phyloP scores from a whole-genome alignment of 2,113 vertebrate genomes.

The Mirounga angustirostris region DNA sequence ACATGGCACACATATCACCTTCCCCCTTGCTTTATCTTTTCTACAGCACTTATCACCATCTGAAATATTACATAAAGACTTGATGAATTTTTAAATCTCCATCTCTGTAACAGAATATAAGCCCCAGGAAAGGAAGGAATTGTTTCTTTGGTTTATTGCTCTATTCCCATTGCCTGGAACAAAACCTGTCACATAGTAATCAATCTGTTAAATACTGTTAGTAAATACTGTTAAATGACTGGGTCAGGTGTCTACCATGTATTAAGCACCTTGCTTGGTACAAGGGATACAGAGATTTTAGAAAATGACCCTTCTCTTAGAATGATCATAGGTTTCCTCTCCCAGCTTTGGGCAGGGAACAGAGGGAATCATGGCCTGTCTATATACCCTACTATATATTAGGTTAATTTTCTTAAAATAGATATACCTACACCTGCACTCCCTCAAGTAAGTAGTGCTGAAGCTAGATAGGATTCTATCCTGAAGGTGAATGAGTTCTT shows the following conservation, averaged over 20 bases:
- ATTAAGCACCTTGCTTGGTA: not conserved
- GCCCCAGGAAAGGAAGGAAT: not conserved
- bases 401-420: not conserved
- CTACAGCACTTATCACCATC: not conserved
- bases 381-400: not conserved
- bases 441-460: not conserved
- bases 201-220: too few relatives aligned
- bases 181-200: not conserved
- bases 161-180: not conserved
- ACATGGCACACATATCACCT: rapidly evolving
- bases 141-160: not conserved
- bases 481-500: not conserved
- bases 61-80: not conserved
- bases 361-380: not conserved
- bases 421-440: not conserved
- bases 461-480: not conserved
- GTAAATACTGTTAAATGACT: not conserved
- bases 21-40: not conserved
- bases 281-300: not conserved
- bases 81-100: not conserved
- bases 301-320: not conserved
- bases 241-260: not conserved
- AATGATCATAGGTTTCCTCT: not conserved
- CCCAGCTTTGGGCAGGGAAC: not conserved
- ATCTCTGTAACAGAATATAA: not conserved